phyloP scores from a whole-genome alignment of 2,888 invertebrate species.

The Dynastes tityus region DNA sequence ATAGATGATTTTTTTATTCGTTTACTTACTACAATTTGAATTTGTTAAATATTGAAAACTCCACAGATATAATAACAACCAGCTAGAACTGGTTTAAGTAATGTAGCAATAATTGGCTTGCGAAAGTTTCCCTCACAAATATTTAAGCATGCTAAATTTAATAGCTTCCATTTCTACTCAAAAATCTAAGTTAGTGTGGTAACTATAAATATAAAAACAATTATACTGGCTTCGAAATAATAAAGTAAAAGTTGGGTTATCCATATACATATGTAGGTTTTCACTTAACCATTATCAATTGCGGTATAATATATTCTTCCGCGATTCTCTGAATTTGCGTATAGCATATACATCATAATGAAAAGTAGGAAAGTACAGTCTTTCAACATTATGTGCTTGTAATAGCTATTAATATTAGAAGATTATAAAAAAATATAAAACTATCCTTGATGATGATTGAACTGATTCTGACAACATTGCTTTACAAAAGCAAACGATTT shows the following conservation, averaged over 20 bases:
- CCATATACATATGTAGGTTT: background rate
- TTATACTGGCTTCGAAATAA: background rate
- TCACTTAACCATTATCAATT: slow-evolving; percentile 13
- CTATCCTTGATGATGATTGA: no score
- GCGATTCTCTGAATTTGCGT: slow-evolving; percentile 19
- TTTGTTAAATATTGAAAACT: no score
- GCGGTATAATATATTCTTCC: slow-evolving; percentile 4
- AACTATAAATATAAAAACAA: no score
- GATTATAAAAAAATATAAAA: no score
- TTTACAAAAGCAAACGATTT: no score
- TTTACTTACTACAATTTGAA: no score
- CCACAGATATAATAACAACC: no score
- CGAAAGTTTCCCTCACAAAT: no score
- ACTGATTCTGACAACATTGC: no score
- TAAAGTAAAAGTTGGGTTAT: background rate
- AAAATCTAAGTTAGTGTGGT: background rate
- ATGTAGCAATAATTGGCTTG: no score
- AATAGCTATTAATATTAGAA: background rate
- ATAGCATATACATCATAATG: background rate
- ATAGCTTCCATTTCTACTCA: background rate
- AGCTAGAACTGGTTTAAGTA: no score
- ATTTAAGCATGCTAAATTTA: background rate
- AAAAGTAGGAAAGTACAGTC: background rate
- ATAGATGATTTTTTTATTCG: no score
- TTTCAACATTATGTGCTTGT: background rate